Base-by-base conservation (phyloP, 2,888 invertebrate genomes). In the Drosophila birchii region DNA sequence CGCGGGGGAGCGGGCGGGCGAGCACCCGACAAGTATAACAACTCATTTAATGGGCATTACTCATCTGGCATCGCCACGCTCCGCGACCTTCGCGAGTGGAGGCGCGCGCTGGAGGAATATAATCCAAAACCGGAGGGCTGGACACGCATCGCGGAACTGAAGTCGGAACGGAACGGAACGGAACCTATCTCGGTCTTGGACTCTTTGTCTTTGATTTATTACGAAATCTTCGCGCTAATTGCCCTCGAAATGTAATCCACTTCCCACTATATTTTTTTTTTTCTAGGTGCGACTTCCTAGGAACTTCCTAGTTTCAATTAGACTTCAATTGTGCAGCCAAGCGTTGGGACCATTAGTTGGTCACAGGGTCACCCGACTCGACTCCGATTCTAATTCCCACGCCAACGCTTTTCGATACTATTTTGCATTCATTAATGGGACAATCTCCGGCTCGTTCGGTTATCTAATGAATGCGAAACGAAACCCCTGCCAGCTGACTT, bases 131-230 rank as follows among this genome's bases (percentile, higher is more conserved):
- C 47, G 56, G 72, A 58, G 45, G 76, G 54, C 69, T 74, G 87
- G 88, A 86, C 88, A 88, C 89, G 84, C 88, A 80, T 75, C 75
- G 75, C 84, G 86, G 89, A 85, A 85, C 83, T 88, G 45, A 54
- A 71, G 58, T 63, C 76, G 80, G 71, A 44, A 44, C 81, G 90
- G 89, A 85, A 89, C 83, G 85, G 45, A 54, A 71, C 76, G 80
- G 71, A 70, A 79, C 79, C 34, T 16, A 34, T 51, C 32, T 51
- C 51, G 51, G 51, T 51, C 51, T 51, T 51, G 51, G 51, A 53
- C 59, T 54, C 71, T 72, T 75, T 76, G 62, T 63, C 59, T 74
- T 74, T 74, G 77, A 75, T 75, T 75, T 89, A 89, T 89, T 84
- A 88, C 81, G 57, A 62, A 71, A 69, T 69, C 66, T 83, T 81